Percentiles rank a stretch among this genome's conserved stretches.
Evolutionary conservation across 2,113 vertebrate species (phyloP).

Genomic region (Centropus bengalensis): DNA sequence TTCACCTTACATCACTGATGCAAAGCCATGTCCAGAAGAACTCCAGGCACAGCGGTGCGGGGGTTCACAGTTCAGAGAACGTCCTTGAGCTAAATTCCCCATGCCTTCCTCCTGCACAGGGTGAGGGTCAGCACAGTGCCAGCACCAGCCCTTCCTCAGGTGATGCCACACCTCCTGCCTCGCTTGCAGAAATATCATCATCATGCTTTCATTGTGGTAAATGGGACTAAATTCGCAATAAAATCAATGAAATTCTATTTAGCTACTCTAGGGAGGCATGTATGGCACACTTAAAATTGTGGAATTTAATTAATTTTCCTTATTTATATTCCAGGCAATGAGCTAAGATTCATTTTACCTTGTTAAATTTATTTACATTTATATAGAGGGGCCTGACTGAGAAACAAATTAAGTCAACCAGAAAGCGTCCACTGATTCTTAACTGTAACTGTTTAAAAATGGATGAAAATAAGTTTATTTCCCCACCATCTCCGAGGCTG

Average conservation of each 20-base stretch:
- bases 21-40: rapidly evolving
- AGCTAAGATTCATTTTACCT: not conserved
- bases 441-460: not conserved
- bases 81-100: rapidly evolving
- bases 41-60: no score
- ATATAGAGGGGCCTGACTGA: not conserved
- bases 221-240: not conserved
- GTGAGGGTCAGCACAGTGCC: rapidly evolving
- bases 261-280: not conserved
- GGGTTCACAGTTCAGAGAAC: rapidly evolving
- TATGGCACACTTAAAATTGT: not conserved
- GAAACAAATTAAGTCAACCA: not conserved
- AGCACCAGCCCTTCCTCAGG: not conserved
- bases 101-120: rapidly evolving
- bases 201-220: rapidly evolving
- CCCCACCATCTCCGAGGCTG: not conserved
- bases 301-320: conserved; percentile 31
- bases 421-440: not conserved
- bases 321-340: not conserved
- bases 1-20: no score
- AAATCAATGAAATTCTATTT: not conserved
- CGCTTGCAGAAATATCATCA: rapidly evolving
- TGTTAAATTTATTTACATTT: not conserved
- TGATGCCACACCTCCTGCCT: not conserved
- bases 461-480: not conserved